A percentile compares a stretch with the other conserved stretches of the same genome.
Evolutionary conservation across 2,797 vertebrate species (phyloP).

Genomic region (Alouatta caraya): DNA sequence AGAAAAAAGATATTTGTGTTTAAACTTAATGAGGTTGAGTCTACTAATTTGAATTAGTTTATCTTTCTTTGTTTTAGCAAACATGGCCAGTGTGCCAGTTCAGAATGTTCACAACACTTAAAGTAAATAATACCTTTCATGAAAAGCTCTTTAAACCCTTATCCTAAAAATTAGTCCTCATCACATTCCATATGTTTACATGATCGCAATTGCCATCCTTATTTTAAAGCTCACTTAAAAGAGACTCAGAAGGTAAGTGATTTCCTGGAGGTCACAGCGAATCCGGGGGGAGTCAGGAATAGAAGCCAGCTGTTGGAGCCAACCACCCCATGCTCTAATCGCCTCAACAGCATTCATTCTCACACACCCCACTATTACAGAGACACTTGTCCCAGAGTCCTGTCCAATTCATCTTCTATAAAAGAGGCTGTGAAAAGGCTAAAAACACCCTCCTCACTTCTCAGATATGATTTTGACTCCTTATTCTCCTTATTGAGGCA

Average conservation of each 20-base stretch:
- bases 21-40: conserved; percentile 18
- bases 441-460: background rate
- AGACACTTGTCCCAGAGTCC: conserved; percentile 6
- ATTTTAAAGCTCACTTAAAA: conserved; percentile 52
- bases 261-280: background rate
- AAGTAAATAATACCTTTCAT: conserved; percentile 30
- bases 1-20: background rate
- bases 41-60: background rate
- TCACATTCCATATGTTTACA: conserved; percentile 22
- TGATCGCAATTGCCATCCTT: background rate
- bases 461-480: background rate
- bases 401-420: background rate
- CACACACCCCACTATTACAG: conserved; percentile 27
- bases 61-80: background rate
- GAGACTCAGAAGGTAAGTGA: background rate
- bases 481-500: background rate
- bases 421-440: background rate
- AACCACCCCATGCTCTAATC: background rate
- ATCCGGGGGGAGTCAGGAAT: background rate
- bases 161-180: conserved; percentile 30
- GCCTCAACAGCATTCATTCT: background rate
- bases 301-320: conserved; percentile 48
- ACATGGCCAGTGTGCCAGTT: background rate
- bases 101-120: background rate
- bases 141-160: conserved; percentile 44